Evolutionary conservation across 92 coral and sea anemone genomes (phyloP), one percentile per base, ranked within the genome.

Genomic region (Hydrozoanthus gracilis): DNA sequence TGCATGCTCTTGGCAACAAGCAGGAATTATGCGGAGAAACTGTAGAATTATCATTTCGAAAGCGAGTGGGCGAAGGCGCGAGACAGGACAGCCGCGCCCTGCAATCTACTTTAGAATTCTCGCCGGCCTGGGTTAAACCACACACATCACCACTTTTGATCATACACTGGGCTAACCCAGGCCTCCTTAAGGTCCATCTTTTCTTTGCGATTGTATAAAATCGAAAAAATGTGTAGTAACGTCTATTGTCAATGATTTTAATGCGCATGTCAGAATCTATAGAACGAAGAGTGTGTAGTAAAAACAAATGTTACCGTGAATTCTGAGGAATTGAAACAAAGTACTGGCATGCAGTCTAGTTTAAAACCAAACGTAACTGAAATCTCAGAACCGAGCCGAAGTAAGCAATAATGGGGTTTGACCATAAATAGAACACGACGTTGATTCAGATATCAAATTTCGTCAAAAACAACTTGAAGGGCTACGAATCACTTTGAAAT

Each of bases 181-280:
- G 65, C 12, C 65, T 6, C 65, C 65, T 58, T 12, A 58, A 58
- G 65, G 12, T 58, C 65, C 65, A 58, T 58, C 65, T 58, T 58
- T 58, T 58, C 65, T 58, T 58, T 58, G 65, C 65, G 65, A 58
- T 58, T 58, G 65, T 58, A 58, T 58, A 58, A 58, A 58, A 58
- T 58, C 5, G 0, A 58, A 58, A 58, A 58, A 58, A 52, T 5
- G 58, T 52, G 11, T 52, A 52, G 58, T 52, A 52, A 52, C 5
- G 11, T 58, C 65, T 58, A 58, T 58, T 58, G 65, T 58, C 65
- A 58, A 58, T 58, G 65, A 58, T 58, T 58, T 58, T 58, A 58
- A 58, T 0, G 65, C 65, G 65, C 12, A 8, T 58, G 65, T 58
- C 65, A 58, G 65, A 58, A 58, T 58, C 65, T 58, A 58, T 58